A percentile compares a stretch with the other conserved stretches of the same genome.
Evolutionary conservation across 1,140 invertebrate genomes (phyloP).

Genomic region (Conopomorpha cramerella): DNA sequence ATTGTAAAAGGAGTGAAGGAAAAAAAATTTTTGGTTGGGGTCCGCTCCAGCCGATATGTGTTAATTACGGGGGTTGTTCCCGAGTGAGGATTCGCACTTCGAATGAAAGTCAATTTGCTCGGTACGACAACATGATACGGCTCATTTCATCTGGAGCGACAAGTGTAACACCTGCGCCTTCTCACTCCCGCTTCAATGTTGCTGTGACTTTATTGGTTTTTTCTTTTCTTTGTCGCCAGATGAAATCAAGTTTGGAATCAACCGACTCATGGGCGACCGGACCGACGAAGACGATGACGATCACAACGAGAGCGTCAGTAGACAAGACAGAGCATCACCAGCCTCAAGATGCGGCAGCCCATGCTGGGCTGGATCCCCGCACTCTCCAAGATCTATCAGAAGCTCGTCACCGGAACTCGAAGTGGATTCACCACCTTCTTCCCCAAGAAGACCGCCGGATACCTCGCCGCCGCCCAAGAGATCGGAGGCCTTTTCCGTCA

Average conservation of each 20-base stretch:
- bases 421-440: slow-evolving; percentile 70
- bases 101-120: slow-evolving; percentile 61
- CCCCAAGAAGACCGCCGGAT: slow-evolving; percentile 54
- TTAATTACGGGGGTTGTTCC: slow-evolving; percentile 58
- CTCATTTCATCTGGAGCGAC: slow-evolving; percentile 55
- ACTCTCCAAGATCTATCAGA: slow-evolving; percentile 57
- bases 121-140: slow-evolving; percentile 60
- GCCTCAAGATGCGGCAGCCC: slow-evolving; percentile 51
- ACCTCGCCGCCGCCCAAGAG: slow-evolving; percentile 65
- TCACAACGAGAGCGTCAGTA: slow-evolving; percentile 45
- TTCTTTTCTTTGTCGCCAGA: slow-evolving; percentile 60
- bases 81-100: slow-evolving; percentile 33
- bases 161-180: slow-evolving; percentile 55
- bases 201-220: slow-evolving; percentile 26
- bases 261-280: slow-evolving; percentile 67
- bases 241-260: slow-evolving; percentile 75
- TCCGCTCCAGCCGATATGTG: slow-evolving; percentile 43
- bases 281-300: slow-evolving; percentile 61
- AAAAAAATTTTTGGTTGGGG: too few species aligned
- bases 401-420: slow-evolving; percentile 71
- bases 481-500: slow-evolving; percentile 80
- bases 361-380: slow-evolving; percentile 54
- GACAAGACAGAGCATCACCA: slow-evolving; percentile 37
- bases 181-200: slow-evolving; percentile 24
- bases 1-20: slow-evolving; percentile 58